Evolutionary conservation across 2,888 invertebrate species (phyloP).

Genomic region (Metallyticus violacea): DNA sequence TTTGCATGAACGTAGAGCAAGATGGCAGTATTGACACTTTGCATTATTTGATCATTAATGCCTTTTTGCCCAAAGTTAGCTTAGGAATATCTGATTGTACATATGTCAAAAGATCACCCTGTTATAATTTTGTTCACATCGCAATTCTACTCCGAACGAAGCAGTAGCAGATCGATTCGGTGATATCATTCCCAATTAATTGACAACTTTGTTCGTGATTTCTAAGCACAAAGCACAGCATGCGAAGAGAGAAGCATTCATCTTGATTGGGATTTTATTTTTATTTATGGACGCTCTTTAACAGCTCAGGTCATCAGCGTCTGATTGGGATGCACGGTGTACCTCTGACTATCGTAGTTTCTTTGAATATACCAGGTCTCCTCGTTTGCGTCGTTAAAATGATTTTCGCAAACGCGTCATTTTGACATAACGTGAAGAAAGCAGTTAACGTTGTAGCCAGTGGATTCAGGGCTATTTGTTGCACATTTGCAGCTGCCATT

Average conservation of each 20-base stretch:
- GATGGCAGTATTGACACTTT: no score
- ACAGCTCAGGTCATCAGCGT: no score
- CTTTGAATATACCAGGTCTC: slow-evolving; percentile 1
- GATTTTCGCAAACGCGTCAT: slow-evolving; percentile 12
- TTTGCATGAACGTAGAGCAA: no score
- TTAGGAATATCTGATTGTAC: slow-evolving; percentile 37
- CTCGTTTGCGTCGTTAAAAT: slow-evolving; percentile 14
- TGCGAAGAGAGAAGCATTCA: slow-evolving; percentile 6
- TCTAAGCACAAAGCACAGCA: slow-evolving; percentile 11
- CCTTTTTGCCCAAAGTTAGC: slow-evolving; percentile 34
- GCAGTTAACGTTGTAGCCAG: slow-evolving; percentile 11
- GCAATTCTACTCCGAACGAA: slow-evolving; percentile 36
- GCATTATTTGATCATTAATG: slow-evolving; percentile 30
- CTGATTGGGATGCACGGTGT: slow-evolving; percentile 18
- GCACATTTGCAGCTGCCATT: slow-evolving; percentile 16
- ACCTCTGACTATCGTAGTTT: background rate
- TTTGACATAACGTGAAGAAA: slow-evolving; percentile 21
- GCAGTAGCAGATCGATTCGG: slow-evolving; percentile 16
- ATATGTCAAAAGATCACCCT: slow-evolving; percentile 35
- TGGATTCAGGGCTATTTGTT: slow-evolving; percentile 14
- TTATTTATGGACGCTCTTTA: no score
- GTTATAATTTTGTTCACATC: slow-evolving; percentile 37
- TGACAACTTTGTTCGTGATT: slow-evolving; percentile 6
- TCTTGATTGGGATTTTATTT: no score
- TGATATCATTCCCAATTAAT: slow-evolving; percentile 16